Evolutionary conservation across 2,888 invertebrate genomes (phyloP), one percentile per base, ranked within the genome.

Genomic region (Cantharis nigra): DNA sequence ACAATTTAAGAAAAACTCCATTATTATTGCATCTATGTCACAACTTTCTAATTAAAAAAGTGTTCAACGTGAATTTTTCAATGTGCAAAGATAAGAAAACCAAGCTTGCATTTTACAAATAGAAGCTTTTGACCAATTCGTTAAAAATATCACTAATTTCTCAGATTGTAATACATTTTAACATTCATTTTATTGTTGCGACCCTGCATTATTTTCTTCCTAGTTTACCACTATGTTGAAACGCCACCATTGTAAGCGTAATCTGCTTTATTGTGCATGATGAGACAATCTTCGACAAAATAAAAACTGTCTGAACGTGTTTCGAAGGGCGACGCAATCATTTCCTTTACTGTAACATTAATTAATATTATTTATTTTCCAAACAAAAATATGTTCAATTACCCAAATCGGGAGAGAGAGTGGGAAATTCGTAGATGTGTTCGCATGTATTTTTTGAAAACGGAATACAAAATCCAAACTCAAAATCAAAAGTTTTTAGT

Each of bases 241-340:
- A 88, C 82, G 82, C 96, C 95, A 78, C 97, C 97, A 85, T 97
- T 96, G 89, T 98, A 99, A 71, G 98, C 97, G 89, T 99, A 99
- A 89, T 98, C 99, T 63, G 99, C 99, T 91, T 99, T 99, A 90
- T 99, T 99, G 91, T 99, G 99, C 98, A 99, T 99, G 80, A 99
- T 96, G 77, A 99, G 92, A 85, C 92, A 92, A 88, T 98, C 96
- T 89, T 99, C 98, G 78, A 99, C 98, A 89, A 99, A 99, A 90
- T 99, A 99, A 91, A 98, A 99, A 86, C 98, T 98, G 90, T 99
- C 99, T 0, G 98, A 98, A 83, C 97, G 94, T 10, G 99, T 99
- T 89, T 98, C 98, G 88, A 97, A 99, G 16, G 99, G 99, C 86
- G 94, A 92, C 49, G 94, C 92, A 84, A 99, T 97, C 99, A 99